Evolutionary conservation across 2,113 vertebrate species (phyloP).

Genomic region (Percopsis transmontana): DNA sequence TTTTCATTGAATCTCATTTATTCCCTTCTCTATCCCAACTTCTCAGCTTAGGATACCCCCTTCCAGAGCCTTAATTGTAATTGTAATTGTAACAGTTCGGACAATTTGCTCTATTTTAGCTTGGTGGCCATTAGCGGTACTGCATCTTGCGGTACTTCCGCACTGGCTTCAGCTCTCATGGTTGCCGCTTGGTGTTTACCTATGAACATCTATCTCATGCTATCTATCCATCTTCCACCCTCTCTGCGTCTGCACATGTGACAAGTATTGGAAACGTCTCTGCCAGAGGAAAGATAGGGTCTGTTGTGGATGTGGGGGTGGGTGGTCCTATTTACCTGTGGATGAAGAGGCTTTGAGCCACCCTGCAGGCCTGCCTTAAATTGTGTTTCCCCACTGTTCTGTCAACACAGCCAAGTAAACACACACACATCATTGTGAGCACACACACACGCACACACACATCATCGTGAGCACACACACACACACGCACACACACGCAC

Average conservation of each 20-base stretch:
- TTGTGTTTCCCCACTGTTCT: constrained; percentile 27
- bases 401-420: constrained; percentile 31
- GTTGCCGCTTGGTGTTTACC: no score
- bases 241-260: background rate
- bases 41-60: no score
- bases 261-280: constrained; percentile 16
- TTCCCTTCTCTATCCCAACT: no score
- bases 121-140: no score
- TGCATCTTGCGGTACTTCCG: no score
- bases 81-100: no score
- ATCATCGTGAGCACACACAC: constrained; percentile 12
- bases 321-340: constrained; percentile 65
- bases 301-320: constrained; percentile 45
- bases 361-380: constrained; percentile 48
- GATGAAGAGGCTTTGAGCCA: constrained; percentile 50
- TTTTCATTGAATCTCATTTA: no score
- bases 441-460: constrained; percentile 4
- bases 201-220: background rate
- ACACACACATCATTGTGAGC: background rate
- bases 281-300: constrained; percentile 25
- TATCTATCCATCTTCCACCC: background rate
- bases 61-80: no score
- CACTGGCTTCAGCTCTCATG: no score
- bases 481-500: constrained; percentile 26
- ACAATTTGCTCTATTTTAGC: no score